These are phyloP conservation scores for Mycalesis mineus DNA, from an alignment of 2,888 invertebrate genomes.

Conservation along the genomic window DNA sequence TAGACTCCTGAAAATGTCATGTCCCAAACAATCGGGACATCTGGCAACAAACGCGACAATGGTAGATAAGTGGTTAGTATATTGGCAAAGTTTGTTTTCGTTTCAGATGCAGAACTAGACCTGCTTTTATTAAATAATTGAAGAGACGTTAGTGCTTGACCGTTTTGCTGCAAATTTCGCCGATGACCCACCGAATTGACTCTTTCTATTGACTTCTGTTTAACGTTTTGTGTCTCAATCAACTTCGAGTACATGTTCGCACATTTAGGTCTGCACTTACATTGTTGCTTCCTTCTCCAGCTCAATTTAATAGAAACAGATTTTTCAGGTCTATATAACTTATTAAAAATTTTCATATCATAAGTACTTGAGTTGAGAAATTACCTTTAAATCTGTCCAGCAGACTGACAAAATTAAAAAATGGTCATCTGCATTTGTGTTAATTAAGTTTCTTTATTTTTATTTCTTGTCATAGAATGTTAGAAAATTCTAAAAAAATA, in stretches of 20 bases:
- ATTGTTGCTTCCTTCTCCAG: slow-evolving; percentile 8
- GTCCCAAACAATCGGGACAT: background rate
- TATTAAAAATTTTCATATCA: too few species aligned
- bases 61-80: too few species aligned
- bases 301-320: background rate
- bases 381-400: too few species aligned
- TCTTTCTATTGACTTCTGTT: slow-evolving; percentile 31
- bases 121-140: slow-evolving; percentile 22
- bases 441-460: too few species aligned
- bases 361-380: too few species aligned
- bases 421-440: too few species aligned
- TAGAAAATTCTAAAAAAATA: too few species aligned
- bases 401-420: too few species aligned
- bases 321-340: too few species aligned
- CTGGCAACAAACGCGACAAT: too few species aligned
- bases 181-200: slow-evolving; percentile 27
- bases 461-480: too few species aligned
- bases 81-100: background rate
- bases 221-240: slow-evolving; percentile 28
- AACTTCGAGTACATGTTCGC: slow-evolving; percentile 15
- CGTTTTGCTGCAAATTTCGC: slow-evolving; percentile 26
- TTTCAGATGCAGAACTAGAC: slow-evolving; percentile 1
- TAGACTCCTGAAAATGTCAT: too few species aligned
- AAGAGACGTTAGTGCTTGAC: slow-evolving; percentile 27
- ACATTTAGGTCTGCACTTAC: slow-evolving; percentile 6